These are phyloP conservation scores for Agrochola lychnidis DNA, from an alignment of 2,888 invertebrate genomes.

Conservation along the genomic window DNA sequence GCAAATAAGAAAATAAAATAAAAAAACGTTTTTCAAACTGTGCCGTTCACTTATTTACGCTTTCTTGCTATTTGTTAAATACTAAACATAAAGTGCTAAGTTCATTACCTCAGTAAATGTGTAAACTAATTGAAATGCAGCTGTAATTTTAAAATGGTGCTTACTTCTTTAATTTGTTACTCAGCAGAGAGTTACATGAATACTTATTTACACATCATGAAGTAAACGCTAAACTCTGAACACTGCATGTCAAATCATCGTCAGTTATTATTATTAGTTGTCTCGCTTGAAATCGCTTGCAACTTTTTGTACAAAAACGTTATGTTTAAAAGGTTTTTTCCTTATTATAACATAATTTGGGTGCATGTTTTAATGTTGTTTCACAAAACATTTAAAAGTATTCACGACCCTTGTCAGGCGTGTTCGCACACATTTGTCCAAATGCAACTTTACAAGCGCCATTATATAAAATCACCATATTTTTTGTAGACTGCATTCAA, in stretches of 20 bases:
- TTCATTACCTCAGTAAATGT: constrained; percentile 62
- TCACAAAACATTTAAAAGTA: constrained; percentile 78
- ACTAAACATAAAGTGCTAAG: constrained; percentile 55
- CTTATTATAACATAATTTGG: constrained; percentile 75
- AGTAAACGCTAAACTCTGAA: constrained; percentile 22
- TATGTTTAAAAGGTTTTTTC: constrained; percentile 54
- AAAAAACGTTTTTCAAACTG: too few species aligned
- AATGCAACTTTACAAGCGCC: constrained; percentile 72
- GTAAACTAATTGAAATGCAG: constrained; percentile 58
- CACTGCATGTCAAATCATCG: constrained; percentile 34
- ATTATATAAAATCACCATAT: constrained; percentile 66
- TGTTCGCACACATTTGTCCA: constrained; percentile 71
- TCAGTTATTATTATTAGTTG: constrained; percentile 44
- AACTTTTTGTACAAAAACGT: constrained; percentile 52
- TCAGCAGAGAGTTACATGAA: constrained; percentile 3
- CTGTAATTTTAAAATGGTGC: constrained; percentile 46
- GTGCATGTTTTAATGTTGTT: constrained; percentile 75
- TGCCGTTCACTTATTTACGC: constrained; percentile 58
- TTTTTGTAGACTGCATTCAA: constrained; percentile 61
- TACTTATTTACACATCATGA: constrained; percentile 7
- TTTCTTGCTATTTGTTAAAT: constrained; percentile 65
- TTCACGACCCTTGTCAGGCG: constrained; percentile 77
- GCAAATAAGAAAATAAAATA: too few species aligned
- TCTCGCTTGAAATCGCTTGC: constrained; percentile 30
- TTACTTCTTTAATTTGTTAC: constrained; percentile 49